Evolutionary conservation across 2,888 invertebrate genomes (phyloP).

Genomic region (Tethea ocularis): DNA sequence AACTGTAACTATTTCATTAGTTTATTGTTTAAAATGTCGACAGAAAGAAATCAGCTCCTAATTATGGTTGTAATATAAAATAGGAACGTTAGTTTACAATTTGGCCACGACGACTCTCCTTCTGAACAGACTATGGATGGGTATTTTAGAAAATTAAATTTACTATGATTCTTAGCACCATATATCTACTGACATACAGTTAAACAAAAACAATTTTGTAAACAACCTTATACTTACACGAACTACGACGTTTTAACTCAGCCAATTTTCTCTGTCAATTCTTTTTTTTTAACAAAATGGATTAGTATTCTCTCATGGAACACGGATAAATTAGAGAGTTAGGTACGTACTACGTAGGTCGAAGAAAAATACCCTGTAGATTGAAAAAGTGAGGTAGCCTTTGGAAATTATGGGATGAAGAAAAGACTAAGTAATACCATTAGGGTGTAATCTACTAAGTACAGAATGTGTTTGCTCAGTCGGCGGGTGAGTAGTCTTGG

Average conservation of each 20-base stretch:
- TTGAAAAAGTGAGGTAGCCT: conserved; percentile 7
- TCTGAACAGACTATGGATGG: too few species aligned
- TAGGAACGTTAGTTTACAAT: too few species aligned
- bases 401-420: conserved; percentile 7
- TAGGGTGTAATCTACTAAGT: conserved; percentile 10
- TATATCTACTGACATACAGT: too few species aligned
- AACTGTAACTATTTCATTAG: too few species aligned
- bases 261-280: background rate
- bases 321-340: background rate
- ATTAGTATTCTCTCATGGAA: conserved; percentile 1
- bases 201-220: too few species aligned
- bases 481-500: background rate
- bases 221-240: too few species aligned
- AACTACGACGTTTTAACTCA: background rate
- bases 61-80: too few species aligned
- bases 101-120: too few species aligned
- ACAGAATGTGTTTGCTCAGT: background rate
- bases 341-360: background rate
- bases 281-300: background rate
- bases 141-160: too few species aligned
- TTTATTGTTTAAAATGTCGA: too few species aligned
- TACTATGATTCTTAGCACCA: too few species aligned
- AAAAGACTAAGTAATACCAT: conserved; percentile 9
- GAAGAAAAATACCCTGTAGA: background rate
- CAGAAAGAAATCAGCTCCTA: too few species aligned